Base-by-base conservation (phyloP, 2,888 invertebrate species). In the Eulithis prunata region DNA sequence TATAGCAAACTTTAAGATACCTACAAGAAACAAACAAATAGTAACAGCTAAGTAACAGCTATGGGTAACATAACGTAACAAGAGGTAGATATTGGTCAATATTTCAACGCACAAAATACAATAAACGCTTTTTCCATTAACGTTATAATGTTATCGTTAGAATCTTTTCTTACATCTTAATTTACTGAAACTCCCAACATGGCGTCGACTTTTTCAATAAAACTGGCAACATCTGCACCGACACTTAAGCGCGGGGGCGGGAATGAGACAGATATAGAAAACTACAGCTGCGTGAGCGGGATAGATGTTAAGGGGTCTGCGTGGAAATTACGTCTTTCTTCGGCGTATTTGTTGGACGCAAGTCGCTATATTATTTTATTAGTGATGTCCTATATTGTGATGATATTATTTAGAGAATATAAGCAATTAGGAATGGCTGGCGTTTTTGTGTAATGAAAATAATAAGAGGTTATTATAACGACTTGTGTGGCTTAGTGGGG, bases 151-250 rank as follows among this genome's bases (percentile, higher is more conserved):
- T 21, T 78, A 70, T 70, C 74, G 72, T 52, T 64, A 68, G 80
- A 72, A 74, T 75, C 75, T 82, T 78, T 78, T 71, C 82, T 84
- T 79, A 92, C 91, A 91, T 91, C 92, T 92, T 92, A 92, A 92
- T 92, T 90, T 86, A 92, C 88, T 91, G 84, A 83, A 85, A 78
- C 80, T 77, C 92, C n/a, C 54, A 91, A 88, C 84, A 91, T 89
- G 90, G 89, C 90, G 83, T 78, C 78, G 89, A 92, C 80, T 92
- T 92, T 92, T 92, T 92, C 92, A 92, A 92, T 92, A 92, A 92
- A 92, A 92, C 78, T 79, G 84, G 90, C 78, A 88, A 88, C 92
- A 92, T 87, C 91, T 92, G 92, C 85, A 66, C 69, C 72, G 83
- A 87, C 92, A 92, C 92, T 92, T 92, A 92, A 87, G 89, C 85